Conservation (phyloP, 1,140 invertebrate species). For the Trichonephila inaurata region DNA sequence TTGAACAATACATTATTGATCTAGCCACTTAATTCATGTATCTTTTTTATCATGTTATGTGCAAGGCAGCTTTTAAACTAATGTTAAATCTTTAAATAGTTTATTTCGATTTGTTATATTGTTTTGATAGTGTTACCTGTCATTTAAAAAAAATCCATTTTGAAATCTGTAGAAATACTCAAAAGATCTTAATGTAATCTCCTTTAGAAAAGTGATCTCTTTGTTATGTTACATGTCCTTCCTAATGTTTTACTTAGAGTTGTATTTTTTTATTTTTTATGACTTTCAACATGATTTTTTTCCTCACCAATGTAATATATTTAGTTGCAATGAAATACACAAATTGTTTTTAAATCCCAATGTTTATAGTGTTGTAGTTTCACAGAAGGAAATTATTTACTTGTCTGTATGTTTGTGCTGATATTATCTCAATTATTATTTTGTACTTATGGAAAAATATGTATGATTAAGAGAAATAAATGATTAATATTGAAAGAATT, state of each 20-base stretch:
- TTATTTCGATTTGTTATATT: no score
- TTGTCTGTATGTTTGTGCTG: not conserved
- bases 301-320: not conserved
- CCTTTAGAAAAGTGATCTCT: not conserved
- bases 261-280: not conserved
- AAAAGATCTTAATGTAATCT: not conserved
- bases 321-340: not conserved
- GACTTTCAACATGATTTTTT: not conserved
- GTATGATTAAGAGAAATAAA: not conserved
- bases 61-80: no score
- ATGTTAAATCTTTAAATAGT: no score
- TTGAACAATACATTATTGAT: no score
- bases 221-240: not conserved
- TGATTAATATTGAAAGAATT: not conserved
- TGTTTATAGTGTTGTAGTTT: not conserved
- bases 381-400: not conserved
- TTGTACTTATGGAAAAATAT: conserved; percentile 12
- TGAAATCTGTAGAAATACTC: not conserved
- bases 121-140: not conserved
- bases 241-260: not conserved
- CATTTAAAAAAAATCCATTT: not conserved
- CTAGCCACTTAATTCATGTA: no score
- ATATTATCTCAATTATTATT: conserved; percentile 3
- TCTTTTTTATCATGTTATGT: no score
- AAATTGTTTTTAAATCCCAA: not conserved